Conservation (phyloP, 2,113 vertebrate genomes). For the Thunnus thynnus region DNA sequence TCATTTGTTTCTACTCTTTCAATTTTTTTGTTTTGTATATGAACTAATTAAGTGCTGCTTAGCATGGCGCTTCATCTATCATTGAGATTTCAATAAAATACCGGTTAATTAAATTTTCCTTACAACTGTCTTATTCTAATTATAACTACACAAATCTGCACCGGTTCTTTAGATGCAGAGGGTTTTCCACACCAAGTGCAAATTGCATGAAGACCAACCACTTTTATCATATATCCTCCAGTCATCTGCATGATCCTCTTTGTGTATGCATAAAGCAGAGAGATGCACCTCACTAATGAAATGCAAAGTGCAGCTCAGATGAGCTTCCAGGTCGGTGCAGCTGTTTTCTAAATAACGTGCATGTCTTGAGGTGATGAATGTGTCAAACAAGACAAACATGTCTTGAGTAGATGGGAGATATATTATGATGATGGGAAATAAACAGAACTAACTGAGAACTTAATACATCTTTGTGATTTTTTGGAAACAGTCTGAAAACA, state of each 20-base stretch:
- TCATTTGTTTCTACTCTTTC: slow-evolving; percentile 6
- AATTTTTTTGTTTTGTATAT: neutral
- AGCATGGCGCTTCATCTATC: neutral
- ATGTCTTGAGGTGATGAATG: slow-evolving; percentile 7
- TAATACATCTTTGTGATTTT: too few relatives aligned
- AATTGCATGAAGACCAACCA: slow-evolving; percentile 23
- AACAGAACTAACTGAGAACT: neutral
- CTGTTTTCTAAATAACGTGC: slow-evolving; percentile 18
- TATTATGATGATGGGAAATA: neutral
- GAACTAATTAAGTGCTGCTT: slow-evolving; percentile 22
- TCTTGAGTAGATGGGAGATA: neutral
- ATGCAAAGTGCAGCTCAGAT: slow-evolving; percentile 1
- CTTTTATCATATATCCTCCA: neutral
- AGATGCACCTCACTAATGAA: slow-evolving; percentile 7
- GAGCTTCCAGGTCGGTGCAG: slow-evolving; percentile 21
- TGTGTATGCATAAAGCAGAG: neutral
- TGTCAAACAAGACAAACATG: neutral
- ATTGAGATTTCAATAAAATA: slow-evolving; percentile 30
- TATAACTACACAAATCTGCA: slow-evolving; percentile 10
- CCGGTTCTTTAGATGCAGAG: slow-evolving; percentile 16
- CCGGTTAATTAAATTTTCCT: slow-evolving; percentile 23
- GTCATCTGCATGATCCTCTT: neutral
- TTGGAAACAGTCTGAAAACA: neutral
- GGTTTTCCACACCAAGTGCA: neutral
- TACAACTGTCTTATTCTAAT: neutral